phyloP scores from a whole-genome alignment of 1,140 invertebrate genomes.

The Orussus abietinus region DNA sequence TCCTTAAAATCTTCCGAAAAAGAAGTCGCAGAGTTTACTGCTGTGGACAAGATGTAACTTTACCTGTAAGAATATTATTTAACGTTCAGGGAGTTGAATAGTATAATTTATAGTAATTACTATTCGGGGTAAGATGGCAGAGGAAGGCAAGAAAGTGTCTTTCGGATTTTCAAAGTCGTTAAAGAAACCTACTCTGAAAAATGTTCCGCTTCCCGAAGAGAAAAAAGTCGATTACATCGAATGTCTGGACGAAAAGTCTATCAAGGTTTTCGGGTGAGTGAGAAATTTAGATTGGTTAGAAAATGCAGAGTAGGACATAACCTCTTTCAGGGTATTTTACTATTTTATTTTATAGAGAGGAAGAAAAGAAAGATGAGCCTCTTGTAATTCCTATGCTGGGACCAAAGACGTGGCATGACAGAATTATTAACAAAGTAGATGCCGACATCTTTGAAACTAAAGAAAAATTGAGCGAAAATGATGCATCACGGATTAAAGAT shows the following conservation, averaged over 20 bases:
- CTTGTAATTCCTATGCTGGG: slow-evolving; percentile 63
- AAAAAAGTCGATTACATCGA: slow-evolving; percentile 66
- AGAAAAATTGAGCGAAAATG: slow-evolving; percentile 14
- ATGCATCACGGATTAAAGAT: slow-evolving; percentile 2
- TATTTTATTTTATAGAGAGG: slow-evolving; percentile 47
- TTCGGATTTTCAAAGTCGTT: slow-evolving; percentile 72
- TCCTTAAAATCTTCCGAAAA: neutral
- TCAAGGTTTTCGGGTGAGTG: slow-evolving; percentile 69
- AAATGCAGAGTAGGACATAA: slow-evolving; percentile 13
- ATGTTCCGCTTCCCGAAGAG: slow-evolving; percentile 42
- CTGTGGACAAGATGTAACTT: neutral
- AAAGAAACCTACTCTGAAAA: slow-evolving; percentile 59
- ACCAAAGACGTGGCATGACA: slow-evolving; percentile 43
- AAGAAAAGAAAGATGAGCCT: slow-evolving; percentile 51
- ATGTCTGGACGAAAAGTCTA: slow-evolving; percentile 69
- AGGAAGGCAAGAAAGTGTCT: slow-evolving; percentile 67
- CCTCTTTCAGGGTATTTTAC: slow-evolving; percentile 16
- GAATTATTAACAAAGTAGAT: slow-evolving; percentile 44
- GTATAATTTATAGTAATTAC: no score
- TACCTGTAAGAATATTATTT: neutral
- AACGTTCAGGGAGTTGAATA: neutral
- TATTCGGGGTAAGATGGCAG: no score
- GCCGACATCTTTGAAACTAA: slow-evolving; percentile 40
- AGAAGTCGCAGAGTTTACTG: neutral
- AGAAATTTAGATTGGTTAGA: slow-evolving; percentile 3